Evolutionary conservation across 2,113 vertebrate species (phyloP).

Genomic region (Athene cunicularia): DNA sequence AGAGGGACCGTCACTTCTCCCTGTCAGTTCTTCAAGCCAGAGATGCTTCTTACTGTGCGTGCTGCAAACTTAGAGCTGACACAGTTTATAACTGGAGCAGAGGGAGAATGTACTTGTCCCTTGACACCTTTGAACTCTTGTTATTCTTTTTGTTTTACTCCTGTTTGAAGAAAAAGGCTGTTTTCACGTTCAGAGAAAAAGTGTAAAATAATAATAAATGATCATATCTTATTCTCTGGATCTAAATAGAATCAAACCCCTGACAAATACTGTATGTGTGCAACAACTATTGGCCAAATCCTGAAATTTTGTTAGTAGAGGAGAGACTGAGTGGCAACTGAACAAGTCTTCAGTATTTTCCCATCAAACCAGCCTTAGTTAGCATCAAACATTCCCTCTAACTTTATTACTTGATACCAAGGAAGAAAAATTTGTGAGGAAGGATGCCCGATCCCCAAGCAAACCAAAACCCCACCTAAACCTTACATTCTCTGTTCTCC

Average conservation of each 20-base stretch:
- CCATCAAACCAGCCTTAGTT: not conserved
- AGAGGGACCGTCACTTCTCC: not conserved
- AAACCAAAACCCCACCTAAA: not conserved
- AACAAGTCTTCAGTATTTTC: not conserved
- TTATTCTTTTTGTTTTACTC: not conserved
- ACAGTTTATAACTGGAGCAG: not conserved
- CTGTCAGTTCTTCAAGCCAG: not conserved
- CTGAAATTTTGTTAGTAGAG: not conserved
- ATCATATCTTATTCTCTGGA: not conserved
- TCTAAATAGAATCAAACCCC: not conserved
- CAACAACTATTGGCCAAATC: not conserved
- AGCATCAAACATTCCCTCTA: not conserved
- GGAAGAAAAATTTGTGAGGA: not conserved
- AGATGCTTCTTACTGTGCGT: not conserved
- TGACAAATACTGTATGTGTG: not conserved
- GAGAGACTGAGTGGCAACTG: not conserved
- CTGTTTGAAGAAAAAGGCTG: not conserved
- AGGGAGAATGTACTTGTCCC: not conserved
- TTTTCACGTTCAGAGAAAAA: not conserved
- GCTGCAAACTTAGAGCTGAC: not conserved
- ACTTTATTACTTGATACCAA: not conserved
- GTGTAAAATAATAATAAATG: not conserved
- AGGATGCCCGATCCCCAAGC: not conserved
- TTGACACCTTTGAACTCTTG: not conserved
- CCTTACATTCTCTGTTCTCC: not conserved